Evolutionary conservation across 1,140 invertebrate species (phyloP).

Genomic region (Camponotus floridanus): DNA sequence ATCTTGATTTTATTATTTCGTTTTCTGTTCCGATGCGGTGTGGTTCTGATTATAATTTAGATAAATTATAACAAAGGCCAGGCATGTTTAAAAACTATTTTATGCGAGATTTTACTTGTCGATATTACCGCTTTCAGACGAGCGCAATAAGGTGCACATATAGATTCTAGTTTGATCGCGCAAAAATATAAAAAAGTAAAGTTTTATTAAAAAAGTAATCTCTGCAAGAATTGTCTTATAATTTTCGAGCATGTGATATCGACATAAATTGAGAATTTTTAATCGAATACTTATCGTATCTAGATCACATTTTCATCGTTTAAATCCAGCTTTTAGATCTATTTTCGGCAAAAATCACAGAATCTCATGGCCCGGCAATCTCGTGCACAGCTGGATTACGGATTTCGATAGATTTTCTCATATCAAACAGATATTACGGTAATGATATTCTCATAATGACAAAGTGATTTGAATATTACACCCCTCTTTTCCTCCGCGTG

Average conservation of each 20-base stretch:
- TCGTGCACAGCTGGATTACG: not conserved
- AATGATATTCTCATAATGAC: constrained; percentile 5
- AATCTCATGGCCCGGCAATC: not conserved
- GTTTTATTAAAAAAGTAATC: not conserved
- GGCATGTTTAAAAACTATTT: not conserved
- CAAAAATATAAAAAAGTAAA: not conserved
- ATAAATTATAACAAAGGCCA: not conserved
- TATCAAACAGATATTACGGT: constrained; percentile 10
- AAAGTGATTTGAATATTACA: constrained; percentile 25
- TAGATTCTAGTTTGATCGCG: not conserved
- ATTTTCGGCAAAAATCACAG: not conserved
- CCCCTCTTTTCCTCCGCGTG: not conserved
- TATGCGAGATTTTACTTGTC: not conserved
- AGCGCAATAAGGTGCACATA: not conserved
- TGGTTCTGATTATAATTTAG: not conserved
- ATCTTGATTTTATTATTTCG: not conserved
- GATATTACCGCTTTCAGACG: not conserved
- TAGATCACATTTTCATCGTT: not conserved
- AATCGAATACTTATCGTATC: not conserved
- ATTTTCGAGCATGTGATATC: not conserved
- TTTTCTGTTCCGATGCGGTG: not conserved
- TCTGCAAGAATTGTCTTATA: not conserved
- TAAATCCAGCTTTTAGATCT: not conserved
- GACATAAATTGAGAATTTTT: not conserved
- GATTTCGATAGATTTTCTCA: constrained; percentile 6